Evolutionary conservation across 2,797 vertebrate genomes (phyloP).

Genomic region (Paguma larvata): DNA sequence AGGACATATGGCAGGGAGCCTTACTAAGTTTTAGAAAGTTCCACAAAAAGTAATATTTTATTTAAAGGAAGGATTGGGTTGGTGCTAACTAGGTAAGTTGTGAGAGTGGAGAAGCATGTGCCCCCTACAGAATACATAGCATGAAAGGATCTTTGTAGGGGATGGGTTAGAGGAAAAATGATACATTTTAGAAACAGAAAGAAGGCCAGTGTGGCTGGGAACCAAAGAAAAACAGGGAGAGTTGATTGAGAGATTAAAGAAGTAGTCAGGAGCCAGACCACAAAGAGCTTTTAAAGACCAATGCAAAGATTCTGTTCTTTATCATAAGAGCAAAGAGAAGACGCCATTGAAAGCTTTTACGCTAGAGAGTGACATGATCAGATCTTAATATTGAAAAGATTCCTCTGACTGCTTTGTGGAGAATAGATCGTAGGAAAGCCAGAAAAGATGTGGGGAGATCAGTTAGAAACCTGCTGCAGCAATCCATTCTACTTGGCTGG

Average conservation of each 20-base stretch:
- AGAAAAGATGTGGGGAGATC: not conserved
- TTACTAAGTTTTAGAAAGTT: slow-evolving; percentile 33
- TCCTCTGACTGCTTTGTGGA: slow-evolving; percentile 21
- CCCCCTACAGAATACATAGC: not conserved
- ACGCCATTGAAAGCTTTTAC: not conserved
- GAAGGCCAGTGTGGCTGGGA: not conserved
- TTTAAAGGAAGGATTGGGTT: slow-evolving; percentile 18
- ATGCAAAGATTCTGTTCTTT: not conserved
- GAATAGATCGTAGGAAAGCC: not conserved
- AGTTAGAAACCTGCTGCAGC: not conserved
- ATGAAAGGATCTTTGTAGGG: not conserved
- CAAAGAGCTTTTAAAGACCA: not conserved
- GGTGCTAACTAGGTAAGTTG: slow-evolving; percentile 11
- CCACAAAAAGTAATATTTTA: not conserved
- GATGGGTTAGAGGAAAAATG: not conserved
- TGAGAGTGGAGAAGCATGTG: not conserved
- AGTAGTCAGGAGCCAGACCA: not conserved
- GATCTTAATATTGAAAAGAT: slow-evolving; percentile 29
- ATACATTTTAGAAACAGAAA: slow-evolving; percentile 26
- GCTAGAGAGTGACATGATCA: not conserved
- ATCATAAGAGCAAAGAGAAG: not conserved
- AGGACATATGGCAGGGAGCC: not conserved
- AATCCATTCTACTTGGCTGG: not conserved
- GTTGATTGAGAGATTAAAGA: not conserved
- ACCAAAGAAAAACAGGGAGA: not conserved